phyloP scores from a whole-genome alignment of 1,140 invertebrate genomes.

The Ceratosolen solmsi region DNA sequence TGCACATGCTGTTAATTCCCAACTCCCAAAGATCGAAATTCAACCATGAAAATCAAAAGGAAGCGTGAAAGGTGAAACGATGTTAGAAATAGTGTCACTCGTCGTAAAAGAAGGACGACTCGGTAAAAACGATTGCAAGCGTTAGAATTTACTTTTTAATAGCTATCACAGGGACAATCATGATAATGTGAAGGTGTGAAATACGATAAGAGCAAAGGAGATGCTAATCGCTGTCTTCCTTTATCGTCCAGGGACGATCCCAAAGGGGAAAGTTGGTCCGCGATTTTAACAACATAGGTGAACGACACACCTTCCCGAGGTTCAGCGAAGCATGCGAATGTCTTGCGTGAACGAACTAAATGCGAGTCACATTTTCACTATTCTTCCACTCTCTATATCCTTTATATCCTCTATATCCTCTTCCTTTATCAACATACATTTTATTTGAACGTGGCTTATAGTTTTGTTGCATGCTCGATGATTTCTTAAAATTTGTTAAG shows the following conservation, averaged over 20 bases:
- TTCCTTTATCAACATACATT: too few relatives aligned
- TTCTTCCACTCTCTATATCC: not conserved
- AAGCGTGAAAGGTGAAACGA: too few relatives aligned
- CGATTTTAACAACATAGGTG: conserved; percentile 13
- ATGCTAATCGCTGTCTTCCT: conserved; percentile 19
- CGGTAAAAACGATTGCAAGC: too few relatives aligned
- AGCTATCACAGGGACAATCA: not conserved
- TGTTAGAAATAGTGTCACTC: too few relatives aligned
- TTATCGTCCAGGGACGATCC: not conserved
- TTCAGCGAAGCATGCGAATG: conserved; percentile 8
- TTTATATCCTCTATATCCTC: too few relatives aligned
- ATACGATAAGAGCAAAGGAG: not conserved
- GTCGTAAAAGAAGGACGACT: too few relatives aligned
- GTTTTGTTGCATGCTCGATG: too few relatives aligned
- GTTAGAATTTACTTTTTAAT: not conserved
- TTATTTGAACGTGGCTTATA: too few relatives aligned
- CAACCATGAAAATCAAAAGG: too few relatives aligned
- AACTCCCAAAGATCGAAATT: too few relatives aligned
- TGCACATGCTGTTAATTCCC: too few relatives aligned
- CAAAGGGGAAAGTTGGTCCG: not conserved
- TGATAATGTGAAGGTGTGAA: not conserved
- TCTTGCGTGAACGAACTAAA: conserved; percentile 17
- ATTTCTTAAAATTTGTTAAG: too few relatives aligned
- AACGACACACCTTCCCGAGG: not conserved
- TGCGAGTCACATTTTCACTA: not conserved